Conservation (phyloP, 2,113 vertebrate species). For the Malurus alboscapulatus region DNA sequence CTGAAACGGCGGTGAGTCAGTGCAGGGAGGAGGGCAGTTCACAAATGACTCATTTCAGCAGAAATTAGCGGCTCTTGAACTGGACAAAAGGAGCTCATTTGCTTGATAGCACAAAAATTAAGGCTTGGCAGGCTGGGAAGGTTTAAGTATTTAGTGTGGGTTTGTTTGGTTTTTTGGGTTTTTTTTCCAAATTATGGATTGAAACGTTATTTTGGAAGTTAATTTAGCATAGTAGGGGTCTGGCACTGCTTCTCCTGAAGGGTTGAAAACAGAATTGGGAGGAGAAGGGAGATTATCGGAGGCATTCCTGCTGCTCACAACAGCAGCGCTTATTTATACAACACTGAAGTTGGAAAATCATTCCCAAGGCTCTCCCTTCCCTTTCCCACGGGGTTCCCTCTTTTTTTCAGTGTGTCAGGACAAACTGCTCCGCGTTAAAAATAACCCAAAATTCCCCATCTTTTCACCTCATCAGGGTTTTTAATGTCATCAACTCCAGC, state of each 20-base stretch:
- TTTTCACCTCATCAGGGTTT: neutral
- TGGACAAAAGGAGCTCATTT: neutral
- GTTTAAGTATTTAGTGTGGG: neutral
- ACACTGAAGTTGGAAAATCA: neutral
- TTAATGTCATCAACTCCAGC: neutral
- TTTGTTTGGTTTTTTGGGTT: neutral
- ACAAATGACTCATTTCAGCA: neutral
- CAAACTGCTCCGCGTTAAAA: neutral
- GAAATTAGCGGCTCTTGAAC: neutral
- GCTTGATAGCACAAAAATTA: neutral
- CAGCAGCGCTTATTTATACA: neutral
- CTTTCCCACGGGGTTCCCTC: neutral
- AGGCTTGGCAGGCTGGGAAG: neutral
- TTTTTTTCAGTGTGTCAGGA: neutral
- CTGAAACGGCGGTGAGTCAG: conserved; percentile 11
- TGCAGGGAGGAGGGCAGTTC: conserved; percentile 3
- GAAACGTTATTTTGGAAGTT: neutral
- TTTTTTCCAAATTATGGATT: neutral
- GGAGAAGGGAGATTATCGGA: neutral
- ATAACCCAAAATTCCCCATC: neutral
- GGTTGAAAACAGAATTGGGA: neutral
- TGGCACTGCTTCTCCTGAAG: neutral
- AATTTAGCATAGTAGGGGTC: neutral
- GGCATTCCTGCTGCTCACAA: neutral
- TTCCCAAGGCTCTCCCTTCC: neutral